Percentiles rank a stretch among this genome's conserved stretches.
These are phyloP conservation scores for Buceros bicornis DNA, from an alignment of 2,797 vertebrate genomes.

Conservation along the genomic window DNA sequence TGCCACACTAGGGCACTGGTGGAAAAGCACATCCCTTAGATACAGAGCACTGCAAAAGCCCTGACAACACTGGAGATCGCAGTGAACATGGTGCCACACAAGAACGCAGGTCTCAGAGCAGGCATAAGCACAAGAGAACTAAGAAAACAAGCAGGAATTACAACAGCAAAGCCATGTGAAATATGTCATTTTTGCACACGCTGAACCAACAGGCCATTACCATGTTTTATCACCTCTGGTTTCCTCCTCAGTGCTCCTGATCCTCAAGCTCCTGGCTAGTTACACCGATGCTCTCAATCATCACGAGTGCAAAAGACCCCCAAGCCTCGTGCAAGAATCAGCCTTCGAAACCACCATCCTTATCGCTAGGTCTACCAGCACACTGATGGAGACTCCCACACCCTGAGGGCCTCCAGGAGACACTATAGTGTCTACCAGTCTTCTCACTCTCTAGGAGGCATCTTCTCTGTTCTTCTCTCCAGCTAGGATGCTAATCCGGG, in stretches of 20 bases:
- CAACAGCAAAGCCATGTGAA: background rate
- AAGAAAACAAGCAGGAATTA: background rate
- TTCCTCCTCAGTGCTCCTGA: background rate
- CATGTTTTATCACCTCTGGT: background rate
- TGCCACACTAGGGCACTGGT: background rate
- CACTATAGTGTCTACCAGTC: background rate
- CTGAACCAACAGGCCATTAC: background rate
- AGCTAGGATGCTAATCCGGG: background rate
- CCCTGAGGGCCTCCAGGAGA: background rate
- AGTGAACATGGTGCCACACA: accelerated
- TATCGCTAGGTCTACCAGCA: accelerated
- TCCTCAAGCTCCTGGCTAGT: background rate
- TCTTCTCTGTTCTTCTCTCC: background rate
- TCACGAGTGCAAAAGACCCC: background rate
- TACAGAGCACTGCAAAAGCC: accelerated
- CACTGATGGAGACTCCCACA: background rate
- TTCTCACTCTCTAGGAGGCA: background rate
- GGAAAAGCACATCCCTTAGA: background rate
- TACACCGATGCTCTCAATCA: background rate
- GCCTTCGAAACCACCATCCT: background rate
- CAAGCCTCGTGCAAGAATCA: background rate
- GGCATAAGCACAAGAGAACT: background rate
- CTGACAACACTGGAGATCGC: accelerated
- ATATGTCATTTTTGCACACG: background rate
- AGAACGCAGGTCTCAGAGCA: background rate